Evolutionary conservation across 2,888 invertebrate genomes (phyloP).

Genomic region (Bruchidius siliquastri): DNA sequence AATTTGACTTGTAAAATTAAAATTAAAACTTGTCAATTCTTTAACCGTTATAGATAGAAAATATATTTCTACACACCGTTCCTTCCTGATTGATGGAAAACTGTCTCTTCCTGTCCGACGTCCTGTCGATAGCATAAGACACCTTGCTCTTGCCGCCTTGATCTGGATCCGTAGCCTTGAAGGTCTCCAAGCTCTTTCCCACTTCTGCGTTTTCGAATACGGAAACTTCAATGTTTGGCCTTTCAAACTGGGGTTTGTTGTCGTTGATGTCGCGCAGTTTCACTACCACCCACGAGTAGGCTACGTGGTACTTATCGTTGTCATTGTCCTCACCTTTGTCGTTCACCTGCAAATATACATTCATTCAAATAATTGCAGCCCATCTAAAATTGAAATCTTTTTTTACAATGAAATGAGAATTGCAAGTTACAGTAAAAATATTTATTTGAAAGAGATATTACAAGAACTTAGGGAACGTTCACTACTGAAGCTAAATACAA

Average conservation of each 20-base stretch:
- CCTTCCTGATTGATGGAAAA: conserved; percentile 94
- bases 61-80: conserved; percentile 55
- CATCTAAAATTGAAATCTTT: no score
- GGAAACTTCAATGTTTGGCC: conserved; percentile 87
- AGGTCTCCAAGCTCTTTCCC: conserved; percentile 86
- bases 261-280: conserved; percentile 93
- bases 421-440: no score
- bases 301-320: conserved; percentile 95
- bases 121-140: conserved; percentile 86
- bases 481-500: no score
- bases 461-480: no score
- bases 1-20: no score
- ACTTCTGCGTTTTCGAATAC: conserved; percentile 90
- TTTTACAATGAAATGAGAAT: no score
- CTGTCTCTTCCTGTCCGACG: conserved; percentile 88
- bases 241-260: conserved; percentile 92
- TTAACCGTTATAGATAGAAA: no score
- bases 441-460: no score
- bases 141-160: conserved; percentile 90
- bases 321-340: conserved; percentile 93
- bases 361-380: not conserved
- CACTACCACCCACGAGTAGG: conserved; percentile 92
- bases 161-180: conserved; percentile 94
- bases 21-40: no score
- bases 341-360: conserved; percentile 54